Percentiles rank a stretch among this genome's conserved stretches.
These are phyloP conservation scores for Pogonus chalceus DNA, from an alignment of 1,140 invertebrate species.

Conservation along the genomic window DNA sequence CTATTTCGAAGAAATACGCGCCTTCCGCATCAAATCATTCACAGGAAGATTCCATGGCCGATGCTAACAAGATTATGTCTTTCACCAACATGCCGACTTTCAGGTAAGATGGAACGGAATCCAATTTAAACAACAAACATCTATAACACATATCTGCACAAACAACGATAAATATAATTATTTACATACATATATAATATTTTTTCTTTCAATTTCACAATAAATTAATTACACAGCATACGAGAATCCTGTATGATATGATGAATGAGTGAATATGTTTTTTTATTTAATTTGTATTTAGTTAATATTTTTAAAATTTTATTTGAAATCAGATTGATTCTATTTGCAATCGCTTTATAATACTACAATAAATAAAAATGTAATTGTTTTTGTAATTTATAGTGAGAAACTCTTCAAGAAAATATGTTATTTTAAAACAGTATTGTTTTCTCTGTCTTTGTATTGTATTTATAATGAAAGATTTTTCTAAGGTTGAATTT, in stretches of 20 bases:
- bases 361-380: too few species aligned
- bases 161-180: not conserved
- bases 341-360: too few species aligned
- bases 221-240: not conserved
- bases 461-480: too few species aligned
- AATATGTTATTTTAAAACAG: not conserved
- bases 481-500: not conserved
- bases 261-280: not conserved
- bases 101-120: slow-evolving; percentile 49
- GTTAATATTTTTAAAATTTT: too few species aligned
- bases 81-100: slow-evolving; percentile 71
- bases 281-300: too few species aligned
- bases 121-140: not conserved
- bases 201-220: not conserved
- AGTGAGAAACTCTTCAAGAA: too few species aligned
- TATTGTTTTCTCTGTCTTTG: not conserved
- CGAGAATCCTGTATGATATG: not conserved
- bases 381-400: too few species aligned
- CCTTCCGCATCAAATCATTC: slow-evolving; percentile 57
- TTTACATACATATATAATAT: not conserved
- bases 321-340: too few species aligned
- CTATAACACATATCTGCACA: not conserved
- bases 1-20: slow-evolving; percentile 60
- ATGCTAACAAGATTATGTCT: slow-evolving; percentile 65
- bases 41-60: slow-evolving; percentile 62